phyloP scores from a whole-genome alignment of 2,797 vertebrate genomes.

The Cyclopterus lumpus region DNA sequence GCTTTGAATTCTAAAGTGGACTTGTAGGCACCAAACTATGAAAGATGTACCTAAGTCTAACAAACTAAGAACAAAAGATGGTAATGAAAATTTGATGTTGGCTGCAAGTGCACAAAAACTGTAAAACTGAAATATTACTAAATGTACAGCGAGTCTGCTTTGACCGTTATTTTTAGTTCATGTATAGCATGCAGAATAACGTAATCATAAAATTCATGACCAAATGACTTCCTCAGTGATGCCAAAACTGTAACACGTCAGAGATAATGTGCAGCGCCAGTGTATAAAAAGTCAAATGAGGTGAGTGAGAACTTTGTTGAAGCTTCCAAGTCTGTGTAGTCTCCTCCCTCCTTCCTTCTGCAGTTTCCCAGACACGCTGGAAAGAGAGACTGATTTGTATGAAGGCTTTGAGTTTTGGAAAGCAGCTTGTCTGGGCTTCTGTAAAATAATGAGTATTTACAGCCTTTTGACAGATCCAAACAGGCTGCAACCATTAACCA shows the following conservation, averaged over 20 bases:
- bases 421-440: slow-evolving; percentile 55
- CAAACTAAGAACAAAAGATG: background rate
- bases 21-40: background rate
- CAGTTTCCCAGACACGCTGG: slow-evolving; percentile 63
- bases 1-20: no score
- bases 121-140: background rate
- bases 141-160: background rate
- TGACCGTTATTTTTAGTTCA: background rate
- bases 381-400: slow-evolving; percentile 69
- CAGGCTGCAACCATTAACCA: slow-evolving; percentile 40
- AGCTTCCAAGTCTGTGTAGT: slow-evolving; percentile 55
- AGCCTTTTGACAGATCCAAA: slow-evolving; percentile 45
- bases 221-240: background rate
- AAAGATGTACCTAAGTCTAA: background rate
- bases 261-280: slow-evolving; percentile 17
- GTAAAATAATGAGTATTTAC: slow-evolving; percentile 68
- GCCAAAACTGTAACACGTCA: background rate
- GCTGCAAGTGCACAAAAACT: background rate
- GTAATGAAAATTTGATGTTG: background rate
- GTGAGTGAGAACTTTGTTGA: slow-evolving; percentile 57
- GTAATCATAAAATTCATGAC: slow-evolving; percentile 5
- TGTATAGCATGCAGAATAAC: background rate
- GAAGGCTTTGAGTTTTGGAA: slow-evolving; percentile 46
- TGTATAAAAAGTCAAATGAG: slow-evolving; percentile 58
- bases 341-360: slow-evolving; percentile 61